Evolutionary conservation across 2,888 invertebrate genomes (phyloP).

Genomic region (Heteropelma amictum): DNA sequence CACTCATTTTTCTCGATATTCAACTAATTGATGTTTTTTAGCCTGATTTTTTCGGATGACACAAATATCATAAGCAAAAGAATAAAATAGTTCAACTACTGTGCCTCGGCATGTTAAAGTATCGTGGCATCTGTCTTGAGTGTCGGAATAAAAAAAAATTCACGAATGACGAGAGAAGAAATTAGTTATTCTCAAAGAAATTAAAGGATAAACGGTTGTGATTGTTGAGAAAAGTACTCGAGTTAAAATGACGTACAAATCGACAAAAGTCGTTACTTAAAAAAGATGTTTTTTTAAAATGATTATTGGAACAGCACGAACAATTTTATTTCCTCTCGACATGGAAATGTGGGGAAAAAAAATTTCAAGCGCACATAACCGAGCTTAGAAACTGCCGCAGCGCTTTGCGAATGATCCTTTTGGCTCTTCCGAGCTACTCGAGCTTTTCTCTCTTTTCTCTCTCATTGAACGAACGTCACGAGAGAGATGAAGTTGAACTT

Average conservation of each 20-base stretch:
- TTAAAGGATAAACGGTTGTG: neutral
- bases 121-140: conserved; percentile 64
- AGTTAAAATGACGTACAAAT: neutral
- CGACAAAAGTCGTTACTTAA: neutral
- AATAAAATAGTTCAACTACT: conserved; percentile 52
- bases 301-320: neutral
- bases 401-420: conserved; percentile 29
- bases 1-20: conserved; percentile 26
- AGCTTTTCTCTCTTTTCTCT: conserved; percentile 30
- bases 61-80: conserved; percentile 17
- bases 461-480: conserved; percentile 36
- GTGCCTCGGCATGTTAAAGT: conserved; percentile 67
- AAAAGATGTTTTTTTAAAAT: neutral
- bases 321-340: neutral
- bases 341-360: neutral
- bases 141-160: conserved; percentile 2
- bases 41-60: too few species aligned
- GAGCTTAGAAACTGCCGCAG: conserved; percentile 10
- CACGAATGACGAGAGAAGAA: neutral
- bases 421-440: conserved; percentile 29
- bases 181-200: neutral
- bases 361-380: conserved; percentile 7
- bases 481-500: conserved; percentile 54
- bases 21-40: too few species aligned
- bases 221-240: neutral